Percentiles rank a stretch among this genome's conserved stretches.
These are phyloP conservation scores for Plusia festucae DNA, from an alignment of 2,888 invertebrate genomes.

Conservation along the genomic window DNA sequence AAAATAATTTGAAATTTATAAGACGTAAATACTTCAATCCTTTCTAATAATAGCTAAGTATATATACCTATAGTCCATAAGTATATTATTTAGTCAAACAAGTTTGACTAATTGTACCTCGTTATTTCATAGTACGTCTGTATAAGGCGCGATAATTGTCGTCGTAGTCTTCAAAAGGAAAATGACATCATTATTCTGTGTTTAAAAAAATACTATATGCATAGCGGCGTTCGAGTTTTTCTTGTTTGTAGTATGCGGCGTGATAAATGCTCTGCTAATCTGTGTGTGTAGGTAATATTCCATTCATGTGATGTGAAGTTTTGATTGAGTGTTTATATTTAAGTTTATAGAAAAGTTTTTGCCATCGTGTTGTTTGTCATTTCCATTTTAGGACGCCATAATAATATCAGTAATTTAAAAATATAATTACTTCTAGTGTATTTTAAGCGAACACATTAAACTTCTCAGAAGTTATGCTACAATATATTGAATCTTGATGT, in stretches of 20 bases:
- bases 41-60: background rate
- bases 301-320: background rate
- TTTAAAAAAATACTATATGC: conserved; percentile 8
- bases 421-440: background rate
- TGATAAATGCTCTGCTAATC: background rate
- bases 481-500: too few species aligned
- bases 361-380: too few species aligned
- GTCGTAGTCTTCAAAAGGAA: conserved; percentile 1
- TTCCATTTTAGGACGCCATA: background rate
- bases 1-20: too few species aligned
- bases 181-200: conserved; percentile 4
- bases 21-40: background rate
- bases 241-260: background rate
- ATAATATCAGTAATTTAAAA: background rate
- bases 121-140: background rate
- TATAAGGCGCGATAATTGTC: conserved; percentile 3
- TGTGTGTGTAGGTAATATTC: background rate
- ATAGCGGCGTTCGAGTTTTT: conserved; percentile 3
- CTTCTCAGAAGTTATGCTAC: too few species aligned
- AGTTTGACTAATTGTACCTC: conserved; percentile 6
- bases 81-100: background rate
- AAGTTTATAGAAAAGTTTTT: background rate
- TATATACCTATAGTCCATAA: too few species aligned
- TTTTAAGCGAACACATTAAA: too few species aligned
- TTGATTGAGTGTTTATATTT: background rate